phyloP scores from a whole-genome alignment of 2,888 invertebrate genomes.

The Rhabditoides inermis region DNA sequence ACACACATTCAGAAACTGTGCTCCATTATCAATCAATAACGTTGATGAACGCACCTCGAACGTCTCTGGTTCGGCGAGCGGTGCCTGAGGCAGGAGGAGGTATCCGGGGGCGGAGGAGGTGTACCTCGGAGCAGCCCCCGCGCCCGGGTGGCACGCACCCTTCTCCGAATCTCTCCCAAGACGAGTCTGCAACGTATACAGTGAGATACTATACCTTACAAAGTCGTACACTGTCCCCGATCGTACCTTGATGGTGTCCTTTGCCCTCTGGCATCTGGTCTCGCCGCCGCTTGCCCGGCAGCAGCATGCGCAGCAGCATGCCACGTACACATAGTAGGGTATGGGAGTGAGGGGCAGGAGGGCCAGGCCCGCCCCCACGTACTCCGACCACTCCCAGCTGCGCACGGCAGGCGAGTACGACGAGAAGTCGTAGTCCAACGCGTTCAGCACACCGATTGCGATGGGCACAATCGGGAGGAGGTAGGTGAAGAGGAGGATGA shows the following conservation, averaged over 20 bases:
- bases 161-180: no score
- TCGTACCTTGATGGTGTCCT: no score
- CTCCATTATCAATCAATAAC: no score
- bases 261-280: no score
- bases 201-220: no score
- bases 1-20: no score
- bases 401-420: constrained; percentile 39
- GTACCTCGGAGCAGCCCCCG: constrained; percentile 35
- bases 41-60: no score
- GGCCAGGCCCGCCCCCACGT: constrained; percentile 43
- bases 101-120: constrained; percentile 49
- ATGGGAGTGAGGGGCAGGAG: constrained; percentile 48
- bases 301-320: constrained; percentile 38
- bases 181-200: no score
- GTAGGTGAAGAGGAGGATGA: constrained; percentile 44
- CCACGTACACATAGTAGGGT: constrained; percentile 40
- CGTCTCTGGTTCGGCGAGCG: constrained; percentile 43
- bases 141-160: constrained; percentile 17
- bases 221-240: no score
- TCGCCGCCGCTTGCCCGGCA: no score
- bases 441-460: constrained; percentile 40
- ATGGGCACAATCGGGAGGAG: constrained; percentile 47
- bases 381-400: constrained; percentile 43
- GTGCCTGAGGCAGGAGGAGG: constrained; percentile 47
- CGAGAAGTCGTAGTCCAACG: constrained; percentile 39